Conservation (phyloP, 2,797 vertebrate genomes). For the Aulostomus chinensis region DNA sequence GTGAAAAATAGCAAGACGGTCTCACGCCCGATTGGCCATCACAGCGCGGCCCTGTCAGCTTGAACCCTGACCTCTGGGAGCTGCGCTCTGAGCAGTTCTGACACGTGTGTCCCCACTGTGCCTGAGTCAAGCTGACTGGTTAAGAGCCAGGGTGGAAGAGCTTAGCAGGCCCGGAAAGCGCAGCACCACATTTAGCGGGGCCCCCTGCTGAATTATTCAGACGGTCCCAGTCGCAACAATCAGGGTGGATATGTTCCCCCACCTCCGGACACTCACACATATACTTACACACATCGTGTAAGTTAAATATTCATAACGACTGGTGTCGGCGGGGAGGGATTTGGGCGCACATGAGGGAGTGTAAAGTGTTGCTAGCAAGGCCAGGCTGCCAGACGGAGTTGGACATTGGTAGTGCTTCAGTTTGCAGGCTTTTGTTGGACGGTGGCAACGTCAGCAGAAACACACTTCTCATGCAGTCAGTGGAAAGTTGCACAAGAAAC, state of each 20-base stretch:
- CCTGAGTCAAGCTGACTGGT: slow-evolving; percentile 81
- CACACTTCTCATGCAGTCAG: slow-evolving; percentile 5
- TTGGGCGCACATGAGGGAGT: slow-evolving; percentile 8
- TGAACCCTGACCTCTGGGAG: slow-evolving; percentile 78
- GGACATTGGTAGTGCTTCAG: slow-evolving; percentile 50
- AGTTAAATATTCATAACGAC: slow-evolving; percentile 76
- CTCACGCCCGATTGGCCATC: slow-evolving; percentile 71
- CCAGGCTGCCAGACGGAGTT: slow-evolving; percentile 63
- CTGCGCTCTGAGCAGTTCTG: slow-evolving; percentile 67
- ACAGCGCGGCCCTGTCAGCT: slow-evolving; percentile 56
- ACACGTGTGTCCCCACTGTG: slow-evolving; percentile 64
- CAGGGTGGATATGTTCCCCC: slow-evolving; percentile 58
- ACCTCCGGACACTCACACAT: slow-evolving; percentile 44
- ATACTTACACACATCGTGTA: slow-evolving; percentile 23
- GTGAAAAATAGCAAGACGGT: slow-evolving; percentile 42
- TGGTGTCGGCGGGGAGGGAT: slow-evolving; percentile 41
- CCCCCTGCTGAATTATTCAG: slow-evolving; percentile 77
- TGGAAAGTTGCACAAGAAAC: background rate
- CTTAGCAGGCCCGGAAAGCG: slow-evolving; percentile 46
- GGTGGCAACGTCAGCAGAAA: slow-evolving; percentile 54
- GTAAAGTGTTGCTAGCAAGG: slow-evolving; percentile 50
- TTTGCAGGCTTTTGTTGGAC: slow-evolving; percentile 45
- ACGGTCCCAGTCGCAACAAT: slow-evolving; percentile 74
- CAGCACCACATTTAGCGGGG: slow-evolving; percentile 70
- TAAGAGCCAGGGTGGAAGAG: slow-evolving; percentile 72